Percentiles rank a stretch among this genome's conserved stretches.
Conservation (phyloP, 2,113 vertebrate species). For the Sturnus vulgaris region DNA sequence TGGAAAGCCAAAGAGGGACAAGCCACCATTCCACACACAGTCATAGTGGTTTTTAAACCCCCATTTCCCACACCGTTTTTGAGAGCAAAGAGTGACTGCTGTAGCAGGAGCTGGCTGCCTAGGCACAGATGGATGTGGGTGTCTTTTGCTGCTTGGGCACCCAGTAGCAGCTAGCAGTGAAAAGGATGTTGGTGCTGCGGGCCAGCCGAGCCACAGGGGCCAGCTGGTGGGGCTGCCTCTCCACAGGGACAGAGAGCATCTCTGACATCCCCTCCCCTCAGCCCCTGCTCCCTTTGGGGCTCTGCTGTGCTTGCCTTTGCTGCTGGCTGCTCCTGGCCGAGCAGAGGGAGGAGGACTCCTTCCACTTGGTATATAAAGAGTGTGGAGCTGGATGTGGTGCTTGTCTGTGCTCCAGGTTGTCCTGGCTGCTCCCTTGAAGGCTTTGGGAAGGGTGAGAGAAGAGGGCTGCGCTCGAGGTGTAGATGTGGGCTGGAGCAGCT, state of each 20-base stretch:
- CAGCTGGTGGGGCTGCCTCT: background rate
- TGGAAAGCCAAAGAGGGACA: background rate
- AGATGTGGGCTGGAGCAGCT: background rate
- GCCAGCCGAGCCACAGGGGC: background rate
- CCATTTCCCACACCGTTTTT: background rate
- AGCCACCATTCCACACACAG: background rate
- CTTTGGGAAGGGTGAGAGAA: background rate
- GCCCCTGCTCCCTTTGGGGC: background rate
- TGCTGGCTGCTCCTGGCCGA: background rate
- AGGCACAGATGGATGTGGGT: background rate
- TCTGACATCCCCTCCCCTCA: rapidly evolving
- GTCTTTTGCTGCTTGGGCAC: background rate
- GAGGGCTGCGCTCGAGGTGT: background rate
- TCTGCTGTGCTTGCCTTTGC: background rate
- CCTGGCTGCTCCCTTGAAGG: background rate
- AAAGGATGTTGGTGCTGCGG: rapidly evolving
- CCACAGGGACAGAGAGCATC: background rate
- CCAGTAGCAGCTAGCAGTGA: background rate
- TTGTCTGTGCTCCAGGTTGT: background rate
- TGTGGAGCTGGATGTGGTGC: background rate
- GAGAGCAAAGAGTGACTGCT: background rate
- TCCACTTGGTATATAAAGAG: background rate
- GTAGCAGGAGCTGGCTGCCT: background rate
- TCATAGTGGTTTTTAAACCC: background rate
- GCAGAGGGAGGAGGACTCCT: background rate